Evolutionary conservation across 2,113 vertebrate species (phyloP).

Genomic region (Mystacornis crossleyi): DNA sequence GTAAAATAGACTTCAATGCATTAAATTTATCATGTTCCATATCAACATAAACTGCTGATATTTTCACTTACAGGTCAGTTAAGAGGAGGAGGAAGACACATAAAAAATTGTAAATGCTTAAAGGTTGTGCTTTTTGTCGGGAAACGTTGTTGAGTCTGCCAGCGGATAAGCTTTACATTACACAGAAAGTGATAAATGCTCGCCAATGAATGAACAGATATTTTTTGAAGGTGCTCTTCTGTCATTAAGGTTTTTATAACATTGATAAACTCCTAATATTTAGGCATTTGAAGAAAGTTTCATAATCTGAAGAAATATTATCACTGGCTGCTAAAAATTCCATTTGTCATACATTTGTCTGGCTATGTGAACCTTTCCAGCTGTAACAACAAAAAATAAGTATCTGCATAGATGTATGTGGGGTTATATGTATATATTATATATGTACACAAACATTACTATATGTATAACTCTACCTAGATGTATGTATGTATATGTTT

Average conservation of each 20-base stretch:
- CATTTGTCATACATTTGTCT: not conserved
- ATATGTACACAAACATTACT: not conserved
- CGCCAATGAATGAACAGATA: not conserved
- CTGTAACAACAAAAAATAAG: not conserved
- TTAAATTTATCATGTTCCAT: not conserved
- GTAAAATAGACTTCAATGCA: not conserved
- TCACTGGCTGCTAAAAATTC: constrained; percentile 13
- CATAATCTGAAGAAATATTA: constrained; percentile 23
- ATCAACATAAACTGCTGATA: not conserved
- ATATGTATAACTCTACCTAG: not conserved
- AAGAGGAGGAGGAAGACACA: not conserved
- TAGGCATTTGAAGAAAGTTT: constrained; percentile 28
- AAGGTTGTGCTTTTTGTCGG: not conserved
- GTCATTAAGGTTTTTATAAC: constrained; percentile 29
- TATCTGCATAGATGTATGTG: not conserved
- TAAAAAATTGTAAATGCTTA: not conserved
- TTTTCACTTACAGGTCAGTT: not conserved
- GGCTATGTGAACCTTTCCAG: not conserved
- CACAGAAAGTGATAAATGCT: constrained; percentile 49
- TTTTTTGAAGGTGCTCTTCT: constrained; percentile 37
- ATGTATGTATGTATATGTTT: not conserved
- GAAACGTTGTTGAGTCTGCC: not conserved
- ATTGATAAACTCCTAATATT: constrained; percentile 13
- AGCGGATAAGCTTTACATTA: constrained; percentile 1
- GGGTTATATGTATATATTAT: not conserved